Conservation (phyloP, 2,113 vertebrate species). For the Fulica atra region DNA sequence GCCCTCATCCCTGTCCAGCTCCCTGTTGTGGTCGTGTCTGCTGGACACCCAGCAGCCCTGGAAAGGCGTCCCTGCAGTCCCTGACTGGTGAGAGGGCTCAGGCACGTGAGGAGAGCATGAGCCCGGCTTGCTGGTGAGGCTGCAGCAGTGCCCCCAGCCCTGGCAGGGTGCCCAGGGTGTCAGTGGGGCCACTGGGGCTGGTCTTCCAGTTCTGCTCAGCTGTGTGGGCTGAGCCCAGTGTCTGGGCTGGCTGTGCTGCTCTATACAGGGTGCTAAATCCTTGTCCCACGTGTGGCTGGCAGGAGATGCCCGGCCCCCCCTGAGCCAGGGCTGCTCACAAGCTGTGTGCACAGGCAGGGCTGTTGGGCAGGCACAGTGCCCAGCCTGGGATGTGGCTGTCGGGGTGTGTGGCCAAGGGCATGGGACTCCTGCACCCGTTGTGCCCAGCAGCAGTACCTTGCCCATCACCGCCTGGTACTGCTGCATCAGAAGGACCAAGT, state of each 20-base stretch:
- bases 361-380: neutral
- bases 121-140: neutral
- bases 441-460: slow-evolving; percentile 59
- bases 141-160: neutral
- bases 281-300: neutral
- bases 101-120: accelerated
- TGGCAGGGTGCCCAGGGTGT: neutral
- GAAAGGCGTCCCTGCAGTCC: neutral
- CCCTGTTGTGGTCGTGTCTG: neutral
- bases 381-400: neutral
- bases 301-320: neutral
- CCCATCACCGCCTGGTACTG: slow-evolving; percentile 60
- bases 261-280: neutral
- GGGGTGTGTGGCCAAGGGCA: too few relatives aligned
- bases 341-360: neutral
- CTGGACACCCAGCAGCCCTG: neutral
- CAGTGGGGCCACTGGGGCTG: neutral
- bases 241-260: neutral
- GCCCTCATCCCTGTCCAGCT: neutral
- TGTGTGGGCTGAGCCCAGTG: neutral
- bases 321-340: too few relatives aligned
- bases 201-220: neutral
- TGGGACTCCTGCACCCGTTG: accelerated
- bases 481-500: slow-evolving; percentile 65
- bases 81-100: accelerated